phyloP scores from a whole-genome alignment of 2,113 vertebrate genomes.

The Phrynosoma blainvillii region DNA sequence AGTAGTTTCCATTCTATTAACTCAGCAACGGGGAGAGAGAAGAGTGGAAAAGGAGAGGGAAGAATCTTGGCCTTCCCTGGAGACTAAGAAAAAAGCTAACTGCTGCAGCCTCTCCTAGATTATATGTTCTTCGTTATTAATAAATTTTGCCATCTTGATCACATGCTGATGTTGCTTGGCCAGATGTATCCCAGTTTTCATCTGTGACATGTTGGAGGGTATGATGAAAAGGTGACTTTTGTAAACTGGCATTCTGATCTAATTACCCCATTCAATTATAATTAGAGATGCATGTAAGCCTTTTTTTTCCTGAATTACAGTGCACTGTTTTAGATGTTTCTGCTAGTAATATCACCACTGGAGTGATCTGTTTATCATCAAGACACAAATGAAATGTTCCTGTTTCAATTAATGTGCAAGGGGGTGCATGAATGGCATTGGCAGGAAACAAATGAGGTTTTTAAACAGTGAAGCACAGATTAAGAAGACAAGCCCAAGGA shows the following conservation, averaged over 20 bases:
- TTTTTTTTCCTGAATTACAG: background rate
- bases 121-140: too few relatives aligned
- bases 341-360: background rate
- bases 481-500: background rate
- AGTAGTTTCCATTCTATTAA: too few relatives aligned
- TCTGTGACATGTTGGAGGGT: too few relatives aligned
- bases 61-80: too few relatives aligned
- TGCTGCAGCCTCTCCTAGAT: too few relatives aligned
- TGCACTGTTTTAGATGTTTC: background rate
- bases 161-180: too few relatives aligned
- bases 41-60: too few relatives aligned
- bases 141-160: too few relatives aligned
- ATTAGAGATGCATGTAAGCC: background rate
- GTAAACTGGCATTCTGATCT: background rate
- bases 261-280: background rate
- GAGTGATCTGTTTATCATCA: constrained; percentile 9
- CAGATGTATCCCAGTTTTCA: too few relatives aligned
- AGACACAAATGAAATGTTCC: background rate
- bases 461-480: constrained; percentile 3
- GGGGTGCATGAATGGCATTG: background rate
- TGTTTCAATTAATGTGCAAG: constrained; percentile 29
- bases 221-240: background rate
- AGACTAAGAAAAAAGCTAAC: too few relatives aligned
- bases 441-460: background rate
- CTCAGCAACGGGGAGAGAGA: too few relatives aligned